Evolutionary conservation across 2,797 vertebrate genomes (phyloP).

Genomic region (Micropoecilia bifurca): DNA sequence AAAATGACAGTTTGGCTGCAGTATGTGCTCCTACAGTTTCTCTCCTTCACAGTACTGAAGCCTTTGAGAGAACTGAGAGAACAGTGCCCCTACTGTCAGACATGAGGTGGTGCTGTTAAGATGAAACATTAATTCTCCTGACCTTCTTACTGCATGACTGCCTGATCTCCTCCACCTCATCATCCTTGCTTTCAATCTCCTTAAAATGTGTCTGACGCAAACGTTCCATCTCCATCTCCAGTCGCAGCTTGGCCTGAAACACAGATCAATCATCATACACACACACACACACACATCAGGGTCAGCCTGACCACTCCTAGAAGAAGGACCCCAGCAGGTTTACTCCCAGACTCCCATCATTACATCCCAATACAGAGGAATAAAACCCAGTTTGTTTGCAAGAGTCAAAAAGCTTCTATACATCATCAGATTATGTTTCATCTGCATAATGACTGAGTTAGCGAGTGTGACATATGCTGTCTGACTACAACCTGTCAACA

Average conservation of each 20-base stretch:
- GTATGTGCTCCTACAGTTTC: not conserved
- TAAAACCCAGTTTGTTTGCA: not conserved
- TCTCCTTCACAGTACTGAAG: not conserved
- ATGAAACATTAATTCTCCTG: not conserved
- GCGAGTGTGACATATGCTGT: not conserved
- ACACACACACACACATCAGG: too few relatives aligned
- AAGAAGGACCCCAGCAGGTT: not conserved
- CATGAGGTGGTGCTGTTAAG: not conserved
- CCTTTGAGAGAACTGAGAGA: too few relatives aligned
- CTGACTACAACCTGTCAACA: not conserved
- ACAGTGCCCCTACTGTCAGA: not conserved
- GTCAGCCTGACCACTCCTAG: not conserved
- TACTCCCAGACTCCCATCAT: not conserved
- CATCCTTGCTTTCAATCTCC: slow-evolving; percentile 94
- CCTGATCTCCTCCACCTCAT: slow-evolving; percentile 96
- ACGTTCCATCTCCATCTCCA: slow-evolving; percentile 99
- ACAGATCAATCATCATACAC: not conserved
- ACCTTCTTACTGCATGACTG: slow-evolving; percentile 98
- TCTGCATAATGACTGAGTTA: not conserved
- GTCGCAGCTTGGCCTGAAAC: slow-evolving; percentile 90
- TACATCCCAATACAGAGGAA: not conserved
- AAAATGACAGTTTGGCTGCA: not conserved
- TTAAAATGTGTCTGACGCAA: slow-evolving; percentile 94
- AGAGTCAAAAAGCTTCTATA: not conserved
- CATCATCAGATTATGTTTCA: not conserved